Percentiles rank a stretch among this genome's conserved stretches.
phyloP scores from a whole-genome alignment of 2,113 vertebrate genomes.

The Sigmodon hispidus region DNA sequence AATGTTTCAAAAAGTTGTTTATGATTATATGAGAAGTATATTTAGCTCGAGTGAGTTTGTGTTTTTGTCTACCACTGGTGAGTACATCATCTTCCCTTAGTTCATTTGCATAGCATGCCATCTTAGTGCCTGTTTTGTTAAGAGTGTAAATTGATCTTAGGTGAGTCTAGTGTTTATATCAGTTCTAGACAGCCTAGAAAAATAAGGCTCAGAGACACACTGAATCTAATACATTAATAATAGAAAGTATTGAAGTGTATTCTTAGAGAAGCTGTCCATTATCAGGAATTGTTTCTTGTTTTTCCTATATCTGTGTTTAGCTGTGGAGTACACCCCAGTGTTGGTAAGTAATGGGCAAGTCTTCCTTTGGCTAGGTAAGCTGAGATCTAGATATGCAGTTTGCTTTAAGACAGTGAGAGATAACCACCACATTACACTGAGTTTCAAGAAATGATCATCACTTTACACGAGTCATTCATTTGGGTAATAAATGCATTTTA shows the following conservation, averaged over 20 bases:
- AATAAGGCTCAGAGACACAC: not conserved
- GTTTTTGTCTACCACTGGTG: not conserved
- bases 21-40: conserved; percentile 22
- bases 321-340: conserved; percentile 64
- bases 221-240: conserved; percentile 28
- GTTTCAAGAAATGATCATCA: not conserved
- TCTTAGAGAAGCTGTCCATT: conserved; percentile 61
- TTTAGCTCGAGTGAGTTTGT: not conserved
- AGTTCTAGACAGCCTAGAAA: conserved; percentile 57
- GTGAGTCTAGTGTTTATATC: not conserved
- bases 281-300: conserved; percentile 68
- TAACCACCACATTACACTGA: not conserved
- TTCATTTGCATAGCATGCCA: conserved; percentile 4
- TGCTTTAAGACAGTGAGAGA: conserved; percentile 60
- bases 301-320: conserved; percentile 68
- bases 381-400: conserved; percentile 40
- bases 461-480: not conserved
- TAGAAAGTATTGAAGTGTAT: conserved; percentile 50
- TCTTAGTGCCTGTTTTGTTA: conserved; percentile 45
- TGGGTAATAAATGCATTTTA: not conserved
- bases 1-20: conserved; percentile 19
- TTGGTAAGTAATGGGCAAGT: conserved; percentile 60
- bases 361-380: conserved; percentile 57
- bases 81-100: not conserved
- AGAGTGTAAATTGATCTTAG: conserved; percentile 14